Percentiles rank a stretch among this genome's conserved stretches.
phyloP scores from a whole-genome alignment of 2,888 invertebrate genomes.

The Endomychus coccineus region DNA sequence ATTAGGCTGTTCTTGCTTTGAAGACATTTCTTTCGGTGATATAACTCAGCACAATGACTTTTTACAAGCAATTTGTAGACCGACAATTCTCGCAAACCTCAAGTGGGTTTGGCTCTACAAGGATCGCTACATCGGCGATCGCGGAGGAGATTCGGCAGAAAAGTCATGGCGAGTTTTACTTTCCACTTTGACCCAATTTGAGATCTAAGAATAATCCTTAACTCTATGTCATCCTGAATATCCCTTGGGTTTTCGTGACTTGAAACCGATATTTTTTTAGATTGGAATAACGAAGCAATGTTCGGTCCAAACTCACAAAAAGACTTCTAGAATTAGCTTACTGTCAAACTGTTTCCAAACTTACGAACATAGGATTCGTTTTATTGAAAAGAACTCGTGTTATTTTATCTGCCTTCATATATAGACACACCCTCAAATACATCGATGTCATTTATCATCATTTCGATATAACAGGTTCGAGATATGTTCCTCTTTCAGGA shows the following conservation, averaged over 20 bases:
- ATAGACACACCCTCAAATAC: too few relatives aligned
- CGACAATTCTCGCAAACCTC: conserved; percentile 13
- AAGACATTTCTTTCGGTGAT: conserved; percentile 6
- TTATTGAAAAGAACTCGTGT: too few relatives aligned
- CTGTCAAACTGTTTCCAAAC: conserved; percentile 19
- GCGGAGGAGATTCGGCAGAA: conserved; percentile 4
- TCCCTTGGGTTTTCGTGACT: conserved; percentile 22
- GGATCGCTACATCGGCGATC: conserved; percentile 3
- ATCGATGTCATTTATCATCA: too few relatives aligned
- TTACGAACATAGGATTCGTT: too few relatives aligned
- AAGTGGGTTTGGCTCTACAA: conserved; percentile 13
- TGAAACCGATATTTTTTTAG: conserved; percentile 26
- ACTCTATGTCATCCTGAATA: conserved; percentile 20
- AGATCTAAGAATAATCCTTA: conserved; percentile 19
- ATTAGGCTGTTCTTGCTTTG: conserved; percentile 8
- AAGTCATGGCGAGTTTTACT: conserved; percentile 19
- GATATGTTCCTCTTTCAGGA: too few relatives aligned
- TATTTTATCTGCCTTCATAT: too few relatives aligned
- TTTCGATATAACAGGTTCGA: too few relatives aligned
- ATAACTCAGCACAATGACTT: conserved; percentile 12
- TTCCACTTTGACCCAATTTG: conserved; percentile 25
- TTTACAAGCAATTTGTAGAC: conserved; percentile 12
- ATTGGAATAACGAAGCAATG: conserved; percentile 20
- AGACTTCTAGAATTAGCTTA: conserved; percentile 19
- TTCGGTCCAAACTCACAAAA: conserved; percentile 13